Base-by-base conservation (phyloP, 2,113 vertebrate species). In the Paramisgurnus dabryanus region DNA sequence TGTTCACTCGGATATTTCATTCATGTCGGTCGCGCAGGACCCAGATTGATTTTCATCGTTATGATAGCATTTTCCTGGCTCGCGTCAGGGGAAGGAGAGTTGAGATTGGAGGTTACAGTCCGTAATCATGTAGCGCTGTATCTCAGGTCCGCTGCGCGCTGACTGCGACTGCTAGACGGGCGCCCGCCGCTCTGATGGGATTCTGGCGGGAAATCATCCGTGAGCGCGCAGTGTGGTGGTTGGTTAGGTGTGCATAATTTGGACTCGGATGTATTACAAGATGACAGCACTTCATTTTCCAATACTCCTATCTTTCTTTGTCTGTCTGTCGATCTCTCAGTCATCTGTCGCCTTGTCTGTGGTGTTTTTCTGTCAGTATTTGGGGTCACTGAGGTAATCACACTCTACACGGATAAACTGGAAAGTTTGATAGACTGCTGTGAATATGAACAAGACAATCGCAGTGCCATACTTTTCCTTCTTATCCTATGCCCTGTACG, bases 201-300 rank as follows among this genome's bases (percentile, higher is more conserved):
- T 83, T 85, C 82, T 80, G 60, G 49, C 53, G 58, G 57, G 80
- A 76, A 81, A 83, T 83, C 76, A 82, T 78, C 66, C 80, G 80
- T 79, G 67, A 76, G 49, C 72, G 76, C 79, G 71, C 75, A 61
- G 85, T 76, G 67, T 53, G 71, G 78, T 92, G 91, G 94, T 94
- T 94, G 93, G 95, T 95, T 82, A 92, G 90, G 93, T 93, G 92
- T 91, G 93, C 90, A 90, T 94, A 93, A 94, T 95, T 93, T 94
- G 91, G 90, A 88, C 88, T 92, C 89, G 91, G 91, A 94, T 93
- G 94, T 93, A 91, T 94, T 94, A 93, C 88, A 92, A 90, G 89
- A 85, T 80, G 85, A 81, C 82, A 76, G 90, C 88, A 87, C 67
- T 71, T 61, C 55, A 72, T 89, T 91, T 89, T 80, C 90, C 81